Base-by-base conservation (phyloP, 2,888 invertebrate species). In the Alloscopus bannaensis region DNA sequence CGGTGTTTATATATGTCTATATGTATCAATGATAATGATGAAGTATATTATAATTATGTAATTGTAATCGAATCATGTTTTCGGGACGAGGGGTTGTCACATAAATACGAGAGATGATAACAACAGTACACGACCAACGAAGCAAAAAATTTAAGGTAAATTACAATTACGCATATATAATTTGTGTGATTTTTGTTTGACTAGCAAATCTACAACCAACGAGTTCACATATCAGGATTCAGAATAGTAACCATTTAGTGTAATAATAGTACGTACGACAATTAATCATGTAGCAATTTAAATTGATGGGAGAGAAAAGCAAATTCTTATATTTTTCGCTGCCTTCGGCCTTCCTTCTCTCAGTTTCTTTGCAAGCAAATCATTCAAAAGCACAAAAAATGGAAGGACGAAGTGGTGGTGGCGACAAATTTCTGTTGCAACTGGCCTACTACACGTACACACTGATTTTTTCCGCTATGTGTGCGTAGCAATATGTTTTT, bases 131-230 rank as follows among this genome's bases (percentile, higher is more conserved):
- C 45, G 18, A 45, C 36, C 36, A n/a, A n/a, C n/a, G n/a, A n/a
- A n/a, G n/a, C n/a, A n/a, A n/a, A n/a, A n/a, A n/a, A n/a, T n/a
- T n/a, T n/a, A n/a, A n/a, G n/a, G n/a, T n/a, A n/a, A n/a, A n/a
- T n/a, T n/a, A n/a, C n/a, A n/a, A 36, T 36, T 36, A 36, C 6
- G 36, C 36, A 13, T 8, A 13, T 36, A 36, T 45, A 45, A 16
- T 45, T 45, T 45, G 13, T 18, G 3, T 59, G n/a, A 31, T 28
- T 36, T 29, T 29, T 6, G 31, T 1, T 11, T 59, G 31, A 31
- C 59, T 59, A 59, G 31, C 31, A 59, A 31, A 22, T 28, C 59
- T 59, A 59, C 59, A 59, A 59, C 59, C 59, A 36, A 22, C 31
- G 59, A 13, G 18, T 59, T 57, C 55, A 55, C n/a, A n/a, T n/a